phyloP scores from a whole-genome alignment of 2,797 vertebrate genomes.

The Pteronotus mesoamericanus region DNA sequence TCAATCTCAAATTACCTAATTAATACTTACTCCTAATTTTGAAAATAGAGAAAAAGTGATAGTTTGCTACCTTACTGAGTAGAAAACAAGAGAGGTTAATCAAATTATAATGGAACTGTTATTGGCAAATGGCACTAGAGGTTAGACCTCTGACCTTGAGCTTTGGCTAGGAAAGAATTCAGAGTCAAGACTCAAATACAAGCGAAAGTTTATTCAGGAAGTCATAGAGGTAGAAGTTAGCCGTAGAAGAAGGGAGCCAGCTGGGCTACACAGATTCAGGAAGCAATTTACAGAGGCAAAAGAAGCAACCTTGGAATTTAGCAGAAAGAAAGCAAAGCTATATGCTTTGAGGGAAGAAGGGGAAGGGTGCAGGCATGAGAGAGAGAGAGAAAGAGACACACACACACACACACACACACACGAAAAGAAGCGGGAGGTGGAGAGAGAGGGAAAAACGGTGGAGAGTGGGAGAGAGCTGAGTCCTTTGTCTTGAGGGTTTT shows the following conservation, averaged over 20 bases:
- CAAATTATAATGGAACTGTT: background rate
- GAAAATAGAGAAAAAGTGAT: background rate
- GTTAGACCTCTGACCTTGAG: background rate
- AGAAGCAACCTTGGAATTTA: background rate
- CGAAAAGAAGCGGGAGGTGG: too few relatives aligned
- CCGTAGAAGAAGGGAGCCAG: background rate
- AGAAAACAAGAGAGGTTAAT: background rate
- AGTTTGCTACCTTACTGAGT: background rate
- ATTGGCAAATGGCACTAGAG: background rate
- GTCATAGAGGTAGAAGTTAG: background rate
- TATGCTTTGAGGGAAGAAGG: too few relatives aligned
- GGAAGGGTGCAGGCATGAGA: background rate
- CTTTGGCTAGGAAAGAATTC: background rate
- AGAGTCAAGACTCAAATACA: background rate
- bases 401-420: too few relatives aligned
- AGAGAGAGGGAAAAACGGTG: too few relatives aligned
- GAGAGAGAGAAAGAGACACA: background rate
- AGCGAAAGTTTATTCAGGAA: background rate
- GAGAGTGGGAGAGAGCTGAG: background rate
- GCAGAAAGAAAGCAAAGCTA: too few relatives aligned
- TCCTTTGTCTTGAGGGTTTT: background rate
- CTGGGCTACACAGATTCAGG: background rate
- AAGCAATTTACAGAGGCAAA: background rate
- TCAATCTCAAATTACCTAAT: background rate
- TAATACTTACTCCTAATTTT: background rate